Conservation (phyloP, 1,140 invertebrate species). For the Drosophila trapezifrons region DNA sequence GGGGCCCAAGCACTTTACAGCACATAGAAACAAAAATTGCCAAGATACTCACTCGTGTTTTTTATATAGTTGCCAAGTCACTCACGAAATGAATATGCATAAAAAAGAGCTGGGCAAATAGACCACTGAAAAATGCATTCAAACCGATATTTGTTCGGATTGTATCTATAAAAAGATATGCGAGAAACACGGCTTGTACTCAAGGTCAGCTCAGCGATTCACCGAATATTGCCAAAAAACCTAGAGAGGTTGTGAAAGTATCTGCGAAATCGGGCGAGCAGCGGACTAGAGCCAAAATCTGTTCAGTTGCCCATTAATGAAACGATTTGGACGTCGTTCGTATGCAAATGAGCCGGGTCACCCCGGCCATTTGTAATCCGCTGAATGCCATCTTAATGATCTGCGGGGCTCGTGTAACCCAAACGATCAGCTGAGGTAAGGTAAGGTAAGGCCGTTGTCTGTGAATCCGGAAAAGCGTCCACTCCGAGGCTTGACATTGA, state of each 20-base stretch:
- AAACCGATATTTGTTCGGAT: conserved; percentile 56
- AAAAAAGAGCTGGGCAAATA: conserved; percentile 63
- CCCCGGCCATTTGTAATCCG: conserved; percentile 53
- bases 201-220: conserved; percentile 59
- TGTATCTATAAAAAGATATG: conserved; percentile 42
- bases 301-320: conserved; percentile 60
- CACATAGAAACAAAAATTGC: conserved; percentile 39
- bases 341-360: conserved; percentile 67
- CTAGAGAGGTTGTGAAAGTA: conserved; percentile 65
- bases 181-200: conserved; percentile 37
- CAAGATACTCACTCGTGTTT: conserved; percentile 18
- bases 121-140: conserved; percentile 68
- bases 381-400: conserved; percentile 57
- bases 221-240: conserved; percentile 53
- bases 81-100: conserved; percentile 67
- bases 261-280: conserved; percentile 59
- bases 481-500: conserved; percentile 58
- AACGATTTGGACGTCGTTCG: conserved; percentile 45
- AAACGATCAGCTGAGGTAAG: conserved; percentile 19
- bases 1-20: conserved; percentile 32
- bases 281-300: conserved; percentile 38
- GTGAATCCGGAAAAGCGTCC: conserved; percentile 22
- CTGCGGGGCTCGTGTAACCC: conserved; percentile 36
- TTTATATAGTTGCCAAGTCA: conserved; percentile 57
- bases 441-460: not conserved